phyloP scores from a whole-genome alignment of 2,113 vertebrate species.

The Aplodontia rufa region DNA sequence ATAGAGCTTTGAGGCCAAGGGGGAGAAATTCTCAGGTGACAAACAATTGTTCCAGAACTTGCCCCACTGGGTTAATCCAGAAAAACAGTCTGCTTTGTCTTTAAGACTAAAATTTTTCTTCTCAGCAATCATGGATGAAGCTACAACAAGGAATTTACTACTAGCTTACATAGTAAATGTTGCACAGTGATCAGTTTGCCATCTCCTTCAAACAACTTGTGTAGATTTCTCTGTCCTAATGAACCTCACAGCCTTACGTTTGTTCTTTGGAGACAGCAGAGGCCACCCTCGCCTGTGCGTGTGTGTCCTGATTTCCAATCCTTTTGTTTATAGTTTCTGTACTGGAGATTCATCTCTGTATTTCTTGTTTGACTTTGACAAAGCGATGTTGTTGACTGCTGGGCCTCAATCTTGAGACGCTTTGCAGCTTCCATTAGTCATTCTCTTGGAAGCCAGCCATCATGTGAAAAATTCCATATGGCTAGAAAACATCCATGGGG shows the following conservation, averaged over 20 bases:
- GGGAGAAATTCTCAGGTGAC: not conserved
- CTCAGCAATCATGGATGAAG: not conserved
- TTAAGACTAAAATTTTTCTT: not conserved
- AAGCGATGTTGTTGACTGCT: not conserved
- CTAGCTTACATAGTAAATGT: not conserved
- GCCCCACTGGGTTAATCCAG: not conserved
- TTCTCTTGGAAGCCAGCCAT: not conserved
- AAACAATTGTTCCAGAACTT: not conserved
- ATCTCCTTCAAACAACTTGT: not conserved
- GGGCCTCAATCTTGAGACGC: not conserved
- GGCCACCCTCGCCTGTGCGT: not conserved
- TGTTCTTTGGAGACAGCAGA: not conserved
- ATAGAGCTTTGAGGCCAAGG: not conserved
- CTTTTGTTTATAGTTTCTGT: not conserved
- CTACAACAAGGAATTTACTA: not conserved
- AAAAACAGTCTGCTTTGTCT: not conserved
- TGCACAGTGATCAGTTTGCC: not conserved
- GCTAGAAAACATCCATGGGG: not conserved
- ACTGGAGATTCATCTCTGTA: not conserved
- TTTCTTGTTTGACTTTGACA: constrained; percentile 2
- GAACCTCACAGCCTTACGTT: not conserved
- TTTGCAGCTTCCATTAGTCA: not conserved
- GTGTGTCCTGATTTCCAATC: not conserved
- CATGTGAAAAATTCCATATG: not conserved
- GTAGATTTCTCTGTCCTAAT: not conserved